phyloP scores from a whole-genome alignment of 1,140 invertebrate genomes.

The Anastrepha ludens region DNA sequence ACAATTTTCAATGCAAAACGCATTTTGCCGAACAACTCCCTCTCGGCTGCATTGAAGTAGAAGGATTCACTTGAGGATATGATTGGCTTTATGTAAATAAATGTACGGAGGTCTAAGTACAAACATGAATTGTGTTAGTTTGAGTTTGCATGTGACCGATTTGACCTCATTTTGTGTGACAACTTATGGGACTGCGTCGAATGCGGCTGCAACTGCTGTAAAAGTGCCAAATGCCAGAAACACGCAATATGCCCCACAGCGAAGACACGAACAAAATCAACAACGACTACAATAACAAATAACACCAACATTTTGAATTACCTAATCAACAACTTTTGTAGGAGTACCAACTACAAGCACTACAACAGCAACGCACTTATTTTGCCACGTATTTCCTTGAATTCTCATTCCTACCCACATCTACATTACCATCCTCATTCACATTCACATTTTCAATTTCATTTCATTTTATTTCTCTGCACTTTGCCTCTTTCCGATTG shows the following conservation, averaged over 20 bases:
- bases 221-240: background rate
- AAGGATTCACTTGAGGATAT: background rate
- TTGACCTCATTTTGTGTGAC: constrained; percentile 43
- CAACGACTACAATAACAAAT: background rate
- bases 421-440: background rate
- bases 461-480: constrained; percentile 42
- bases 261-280: background rate
- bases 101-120: background rate
- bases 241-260: background rate
- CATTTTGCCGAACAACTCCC: constrained; percentile 9
- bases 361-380: background rate
- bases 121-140: background rate
- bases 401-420: background rate
- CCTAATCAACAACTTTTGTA: background rate
- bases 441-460: constrained; percentile 41
- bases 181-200: constrained; percentile 5
- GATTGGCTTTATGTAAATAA: background rate
- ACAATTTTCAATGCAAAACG: constrained; percentile 16
- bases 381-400: background rate
- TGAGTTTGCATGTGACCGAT: background rate
- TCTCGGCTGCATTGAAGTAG: background rate
- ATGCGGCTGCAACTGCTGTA: background rate
- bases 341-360: background rate
- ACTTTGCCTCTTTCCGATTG: background rate
- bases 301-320: background rate